phyloP scores from a whole-genome alignment of 53 echinoderm and acorn worm species.

The Crossaster papposus region DNA sequence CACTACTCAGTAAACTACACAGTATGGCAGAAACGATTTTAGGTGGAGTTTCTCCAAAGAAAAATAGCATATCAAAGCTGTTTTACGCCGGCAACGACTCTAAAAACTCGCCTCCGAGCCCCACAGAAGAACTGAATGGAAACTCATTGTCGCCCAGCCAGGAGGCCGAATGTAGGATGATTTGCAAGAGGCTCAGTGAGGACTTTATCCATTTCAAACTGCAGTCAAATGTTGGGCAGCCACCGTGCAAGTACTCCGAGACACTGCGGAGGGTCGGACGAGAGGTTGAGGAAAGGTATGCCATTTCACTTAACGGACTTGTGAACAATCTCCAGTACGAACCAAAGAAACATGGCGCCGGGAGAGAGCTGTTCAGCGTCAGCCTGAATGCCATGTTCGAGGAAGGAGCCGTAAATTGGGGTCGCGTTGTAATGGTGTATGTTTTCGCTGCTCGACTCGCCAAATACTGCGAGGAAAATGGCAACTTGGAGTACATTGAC shows the following conservation, averaged over 20 bases:
- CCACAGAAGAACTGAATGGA: constrained; percentile 67
- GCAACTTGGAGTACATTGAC: constrained; percentile 78
- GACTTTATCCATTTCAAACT: constrained; percentile 87
- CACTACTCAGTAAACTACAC: not conserved
- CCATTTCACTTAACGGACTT: constrained; percentile 89
- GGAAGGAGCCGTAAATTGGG: constrained; percentile 97
- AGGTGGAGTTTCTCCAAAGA: constrained; percentile 69
- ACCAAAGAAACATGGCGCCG: constrained; percentile 86
- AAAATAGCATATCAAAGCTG: constrained; percentile 68
- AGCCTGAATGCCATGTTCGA: constrained; percentile 99
- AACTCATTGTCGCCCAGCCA: constrained; percentile 44
- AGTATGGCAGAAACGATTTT: constrained; percentile 71
- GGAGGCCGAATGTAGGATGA: constrained; percentile 60
- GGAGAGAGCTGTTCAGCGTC: constrained; percentile 77
- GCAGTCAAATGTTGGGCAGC: constrained; percentile 49
- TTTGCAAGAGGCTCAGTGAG: constrained; percentile 75
- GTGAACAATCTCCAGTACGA: constrained; percentile 88
- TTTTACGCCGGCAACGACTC: constrained; percentile 64
- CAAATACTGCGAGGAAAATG: constrained; percentile 85
- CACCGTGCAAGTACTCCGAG: constrained; percentile 74
- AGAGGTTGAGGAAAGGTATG: constrained; percentile 93
- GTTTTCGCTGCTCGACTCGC: constrained; percentile 97
- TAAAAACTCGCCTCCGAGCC: constrained; percentile 74
- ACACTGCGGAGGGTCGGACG: constrained; percentile 94
- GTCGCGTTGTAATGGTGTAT: constrained; percentile 95